phyloP scores from a whole-genome alignment of 2,888 invertebrate species.

The Drosophila paucipuncta region DNA sequence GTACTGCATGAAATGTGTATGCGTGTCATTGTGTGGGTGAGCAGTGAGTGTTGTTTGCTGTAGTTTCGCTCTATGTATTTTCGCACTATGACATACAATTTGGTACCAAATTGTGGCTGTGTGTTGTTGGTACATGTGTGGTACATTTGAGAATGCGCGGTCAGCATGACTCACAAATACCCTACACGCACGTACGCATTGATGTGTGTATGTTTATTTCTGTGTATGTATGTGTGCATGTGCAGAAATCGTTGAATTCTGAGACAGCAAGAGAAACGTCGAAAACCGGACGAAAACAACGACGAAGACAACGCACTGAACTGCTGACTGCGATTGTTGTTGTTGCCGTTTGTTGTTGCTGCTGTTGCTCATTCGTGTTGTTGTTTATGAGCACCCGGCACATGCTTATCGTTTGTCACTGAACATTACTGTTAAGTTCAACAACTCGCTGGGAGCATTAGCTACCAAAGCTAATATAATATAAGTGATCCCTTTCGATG shows the following conservation, averaged over 20 bases:
- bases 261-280: slow-evolving; percentile 56
- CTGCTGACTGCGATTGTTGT: slow-evolving; percentile 51
- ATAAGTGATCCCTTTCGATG: slow-evolving; percentile 1
- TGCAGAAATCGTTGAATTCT: slow-evolving; percentile 46
- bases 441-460: slow-evolving; percentile 18
- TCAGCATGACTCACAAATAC: slow-evolving; percentile 41
- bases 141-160: slow-evolving; percentile 10
- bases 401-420: slow-evolving; percentile 62
- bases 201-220: slow-evolving; percentile 10
- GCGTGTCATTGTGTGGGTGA: slow-evolving; percentile 39
- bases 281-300: slow-evolving; percentile 74
- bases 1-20: slow-evolving; percentile 8
- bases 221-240: slow-evolving; percentile 13
- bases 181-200: slow-evolving; percentile 24
- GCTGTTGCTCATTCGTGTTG: slow-evolving; percentile 39
- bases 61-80: slow-evolving; percentile 34
- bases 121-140: slow-evolving; percentile 13
- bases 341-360: slow-evolving; percentile 34
- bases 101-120: slow-evolving; percentile 31
- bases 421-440: slow-evolving; percentile 29
- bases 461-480: slow-evolving; percentile 9
- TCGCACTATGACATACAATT: slow-evolving; percentile 42
- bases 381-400: slow-evolving; percentile 45
- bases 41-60: slow-evolving; percentile 14
- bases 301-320: slow-evolving; percentile 60